These are phyloP conservation scores for Notiomystis cincta DNA, from an alignment of 2,113 vertebrate genomes.

Conservation along the genomic window DNA sequence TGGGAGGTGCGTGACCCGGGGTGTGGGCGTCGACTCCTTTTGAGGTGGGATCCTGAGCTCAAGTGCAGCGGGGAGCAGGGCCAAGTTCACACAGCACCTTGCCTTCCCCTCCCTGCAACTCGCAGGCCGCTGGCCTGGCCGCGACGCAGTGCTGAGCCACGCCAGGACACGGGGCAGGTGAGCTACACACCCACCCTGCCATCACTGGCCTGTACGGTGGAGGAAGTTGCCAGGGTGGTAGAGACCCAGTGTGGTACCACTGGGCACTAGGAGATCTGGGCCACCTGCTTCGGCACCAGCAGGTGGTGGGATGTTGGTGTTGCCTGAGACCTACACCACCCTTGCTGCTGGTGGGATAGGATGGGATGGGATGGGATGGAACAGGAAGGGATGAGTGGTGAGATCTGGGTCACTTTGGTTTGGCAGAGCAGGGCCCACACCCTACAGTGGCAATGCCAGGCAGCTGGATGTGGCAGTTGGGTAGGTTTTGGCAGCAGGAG, in stretches of 20 bases:
- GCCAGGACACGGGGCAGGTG: neutral
- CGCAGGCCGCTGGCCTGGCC: neutral
- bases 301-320: neutral
- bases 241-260: rapidly evolving
- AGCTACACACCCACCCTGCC: neutral
- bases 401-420: neutral
- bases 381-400: rapidly evolving
- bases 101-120: neutral
- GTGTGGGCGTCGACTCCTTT: constrained; percentile 63
- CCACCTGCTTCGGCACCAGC: neutral
- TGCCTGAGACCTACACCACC: neutral
- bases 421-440: neutral
- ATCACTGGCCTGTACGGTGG: rapidly evolving
- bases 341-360: neutral
- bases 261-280: neutral
- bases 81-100: constrained; percentile 34
- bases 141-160: neutral
- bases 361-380: neutral
- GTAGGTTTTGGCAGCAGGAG: neutral
- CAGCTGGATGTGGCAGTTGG: neutral
- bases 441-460: neutral
- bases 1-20: constrained; percentile 59
- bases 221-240: neutral
- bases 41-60: constrained; percentile 61
- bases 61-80: constrained; percentile 37